Percentiles rank a stretch among this genome's conserved stretches.
These are phyloP conservation scores for Macropus fuliginosus DNA, from an alignment of 2,797 vertebrate species.

Conservation along the genomic window DNA sequence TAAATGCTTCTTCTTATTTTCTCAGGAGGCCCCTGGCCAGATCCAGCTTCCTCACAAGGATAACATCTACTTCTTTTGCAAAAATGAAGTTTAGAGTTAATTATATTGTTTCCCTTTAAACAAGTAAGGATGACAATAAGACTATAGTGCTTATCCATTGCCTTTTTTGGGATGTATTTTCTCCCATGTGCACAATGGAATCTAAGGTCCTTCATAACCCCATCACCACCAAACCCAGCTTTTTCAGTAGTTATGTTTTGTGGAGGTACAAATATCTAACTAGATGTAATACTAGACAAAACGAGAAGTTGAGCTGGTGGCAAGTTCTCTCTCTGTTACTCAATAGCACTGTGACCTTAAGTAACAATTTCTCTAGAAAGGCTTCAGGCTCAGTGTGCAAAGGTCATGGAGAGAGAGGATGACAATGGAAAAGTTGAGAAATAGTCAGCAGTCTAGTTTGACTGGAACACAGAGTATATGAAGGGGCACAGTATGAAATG, in stretches of 20 bases:
- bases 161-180: not conserved
- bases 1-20: not conserved
- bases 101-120: not conserved
- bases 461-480: not conserved
- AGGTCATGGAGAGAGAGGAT: not conserved
- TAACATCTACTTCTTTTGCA: not conserved
- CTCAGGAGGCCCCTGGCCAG: not conserved
- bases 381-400: not conserved
- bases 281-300: not conserved
- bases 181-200: not conserved
- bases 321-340: not conserved
- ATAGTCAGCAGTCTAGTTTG: not conserved
- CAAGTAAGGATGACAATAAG: not conserved
- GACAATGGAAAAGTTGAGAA: not conserved
- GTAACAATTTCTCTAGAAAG: not conserved
- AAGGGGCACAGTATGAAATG: not conserved
- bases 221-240: not conserved
- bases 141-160: not conserved
- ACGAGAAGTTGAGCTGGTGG: not conserved
- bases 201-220: not conserved
- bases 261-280: not conserved
- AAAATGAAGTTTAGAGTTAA: not conserved
- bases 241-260: not conserved
- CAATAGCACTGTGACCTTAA: not conserved
- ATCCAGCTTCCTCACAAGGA: not conserved